Evolutionary conservation across 2,797 vertebrate genomes (phyloP), one percentile per base, ranked within the genome.

Genomic region (Morelia viridis): DNA sequence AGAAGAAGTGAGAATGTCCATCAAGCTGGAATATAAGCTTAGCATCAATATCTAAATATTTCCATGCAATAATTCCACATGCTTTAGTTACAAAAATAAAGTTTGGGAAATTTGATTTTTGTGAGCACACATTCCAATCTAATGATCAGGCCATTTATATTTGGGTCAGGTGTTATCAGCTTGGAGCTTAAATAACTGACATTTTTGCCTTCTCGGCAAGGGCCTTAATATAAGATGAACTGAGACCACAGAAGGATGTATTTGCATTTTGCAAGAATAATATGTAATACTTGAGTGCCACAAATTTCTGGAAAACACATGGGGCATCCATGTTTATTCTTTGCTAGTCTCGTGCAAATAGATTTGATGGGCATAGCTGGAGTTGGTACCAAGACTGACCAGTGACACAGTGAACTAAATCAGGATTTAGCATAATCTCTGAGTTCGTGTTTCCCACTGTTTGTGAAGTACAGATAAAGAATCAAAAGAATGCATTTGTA

Each of bases 1-100:
- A 61, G 35, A 53, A 90, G 31, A 61, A 22, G 60, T 90, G 90
- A 87, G 15, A 65, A 68, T 41, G 50, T 83, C 92, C 58, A 90
- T 91, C 91, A 87, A 92, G 58, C 13, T 19, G 62, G 56, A 85
- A 35, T 17, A 24, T 41, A 61, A 24, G 10, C 10, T 85, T 19
- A 85, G 3, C 9, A 89, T 85, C 50, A n/a, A 60, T 80, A 85
- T 64, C n/a, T 87, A 80, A 90, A 87, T 58, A 56, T 80, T 90
- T 56, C 24, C 22, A 62, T 53, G 35, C 62, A 92, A 80, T 6
- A 12, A 28, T 89, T 87, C 62, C n/a, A 56, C 13, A 10, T 35
- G 84, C 22, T 76, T 60, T 90, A 61, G 56, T 50, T 61, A 26
- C 35, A 80, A 80, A 62, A 87, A 53, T 7, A 71, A 58, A 26